Base-by-base conservation (phyloP, 2,797 vertebrate species). In the Phrynocephalus guinanensis region DNA sequence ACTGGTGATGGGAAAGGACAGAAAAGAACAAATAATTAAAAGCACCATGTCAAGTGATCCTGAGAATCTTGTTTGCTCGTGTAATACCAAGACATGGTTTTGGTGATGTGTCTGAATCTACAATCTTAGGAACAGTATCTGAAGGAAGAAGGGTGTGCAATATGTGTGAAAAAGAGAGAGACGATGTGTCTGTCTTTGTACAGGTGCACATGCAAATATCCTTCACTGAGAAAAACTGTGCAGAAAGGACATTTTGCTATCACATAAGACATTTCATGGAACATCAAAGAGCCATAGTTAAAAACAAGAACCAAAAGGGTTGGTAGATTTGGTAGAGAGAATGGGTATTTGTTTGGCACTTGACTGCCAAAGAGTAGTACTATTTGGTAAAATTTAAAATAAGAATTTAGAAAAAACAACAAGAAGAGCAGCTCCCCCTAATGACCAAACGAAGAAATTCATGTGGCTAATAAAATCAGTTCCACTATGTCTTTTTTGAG, bases 361-460 rank as follows among this genome's bases (percentile, higher is more conserved):
- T 15, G 16, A 63, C 13, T 20, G 60, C 60, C 60, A 63, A 63
- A 63, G 60, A 63, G 18, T 63, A 15, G 60, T 63, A 16, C 15
- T 20, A 18, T 63, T 63, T 63, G 60, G 18, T 18, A 28, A 22
- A 30, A 38, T 18, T 38, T 75, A 38, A 5, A 75, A 20, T 10
- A 56, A 56, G 52, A 56, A 75, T 7, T 75, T 44, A 44, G 26
- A 30, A 50, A 71, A 18, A 30, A 82, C 50, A 38, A 2, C 7
- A 60, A 66, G 71, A 87, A 26, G 15, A 73, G 15, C 86, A 87
- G 71, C 79, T 3, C 86, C 71, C 38, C 86, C 86, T 76, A 68
- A 76, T 68, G 86, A 79, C 10, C 22, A 52, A 50, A 50, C n/a
- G 8, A 52, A 26, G 79, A n/a, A 67, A 82, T 16, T 68, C 7